Percentiles rank a stretch among this genome's conserved stretches.
Evolutionary conservation across 2,113 vertebrate genomes (phyloP).

Genomic region (Labeo rohita): DNA sequence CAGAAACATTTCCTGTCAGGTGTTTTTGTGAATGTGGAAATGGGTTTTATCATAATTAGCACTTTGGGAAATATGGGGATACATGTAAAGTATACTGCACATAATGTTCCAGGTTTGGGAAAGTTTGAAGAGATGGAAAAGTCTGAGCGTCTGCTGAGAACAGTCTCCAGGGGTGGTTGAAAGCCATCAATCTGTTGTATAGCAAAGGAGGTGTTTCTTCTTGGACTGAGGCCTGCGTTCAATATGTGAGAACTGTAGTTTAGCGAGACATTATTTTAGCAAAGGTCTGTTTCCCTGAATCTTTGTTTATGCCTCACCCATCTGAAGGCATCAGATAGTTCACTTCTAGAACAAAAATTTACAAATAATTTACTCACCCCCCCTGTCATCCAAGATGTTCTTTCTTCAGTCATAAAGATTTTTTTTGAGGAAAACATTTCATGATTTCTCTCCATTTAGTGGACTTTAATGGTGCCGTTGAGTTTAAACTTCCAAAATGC

Average conservation of each 20-base stretch:
- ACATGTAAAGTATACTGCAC: neutral
- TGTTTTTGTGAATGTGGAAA: slow-evolving; percentile 5
- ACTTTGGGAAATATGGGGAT: neutral
- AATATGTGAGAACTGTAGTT: slow-evolving; percentile 16
- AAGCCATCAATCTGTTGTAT: slow-evolving; percentile 11
- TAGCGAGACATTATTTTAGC: slow-evolving; percentile 13
- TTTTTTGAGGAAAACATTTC: no score
- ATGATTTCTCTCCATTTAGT: no score
- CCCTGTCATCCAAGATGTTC: no score
- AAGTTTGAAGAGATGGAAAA: slow-evolving; percentile 11
- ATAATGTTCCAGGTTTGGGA: neutral
- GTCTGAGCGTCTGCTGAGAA: neutral
- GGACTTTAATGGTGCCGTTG: no score
- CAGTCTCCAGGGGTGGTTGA: slow-evolving; percentile 12
- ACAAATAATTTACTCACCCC: no score
- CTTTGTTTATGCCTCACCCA: neutral
- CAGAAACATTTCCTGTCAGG: slow-evolving; percentile 11
- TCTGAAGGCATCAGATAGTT: neutral
- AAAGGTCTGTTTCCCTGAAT: slow-evolving; percentile 11
- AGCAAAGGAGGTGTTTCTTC: slow-evolving; percentile 6
- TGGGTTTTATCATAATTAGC: slow-evolving; percentile 8
- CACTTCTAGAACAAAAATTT: no score
- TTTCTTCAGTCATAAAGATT: no score
- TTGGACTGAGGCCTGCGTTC: neutral
- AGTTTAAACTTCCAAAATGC: no score